A percentile compares a stretch with the other conserved stretches of the same genome.
Conservation (phyloP, 1,140 invertebrate genomes). For the Diorhabda carinulata region DNA sequence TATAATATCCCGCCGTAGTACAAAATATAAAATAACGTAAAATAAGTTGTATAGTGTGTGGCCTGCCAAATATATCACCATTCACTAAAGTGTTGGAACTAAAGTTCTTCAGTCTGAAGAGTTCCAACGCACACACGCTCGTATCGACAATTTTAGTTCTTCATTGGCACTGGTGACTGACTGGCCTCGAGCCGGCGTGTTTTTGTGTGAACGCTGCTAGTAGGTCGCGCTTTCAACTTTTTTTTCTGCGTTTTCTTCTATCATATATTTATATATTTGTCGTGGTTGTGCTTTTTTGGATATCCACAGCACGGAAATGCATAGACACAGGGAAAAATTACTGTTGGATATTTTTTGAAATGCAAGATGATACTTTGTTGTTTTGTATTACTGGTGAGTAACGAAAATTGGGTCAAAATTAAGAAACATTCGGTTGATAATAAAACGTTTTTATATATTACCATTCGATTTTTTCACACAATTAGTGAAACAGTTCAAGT, state of each 20-base stretch:
- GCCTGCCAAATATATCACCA: neutral
- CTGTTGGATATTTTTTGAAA: neutral
- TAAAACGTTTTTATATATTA: too few relatives aligned
- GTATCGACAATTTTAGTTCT: constrained; percentile 7
- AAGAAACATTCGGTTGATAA: neutral
- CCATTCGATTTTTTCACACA: too few relatives aligned
- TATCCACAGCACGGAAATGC: neutral
- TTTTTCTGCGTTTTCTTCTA: neutral
- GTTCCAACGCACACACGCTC: neutral
- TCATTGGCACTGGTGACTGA: constrained; percentile 15
- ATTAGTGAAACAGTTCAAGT: too few relatives aligned
- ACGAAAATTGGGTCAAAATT: neutral
- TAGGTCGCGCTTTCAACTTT: constrained; percentile 7
- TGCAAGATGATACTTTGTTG: constrained; percentile 13
- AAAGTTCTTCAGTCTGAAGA: neutral
- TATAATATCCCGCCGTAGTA: too few relatives aligned
- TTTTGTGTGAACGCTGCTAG: constrained; percentile 2
- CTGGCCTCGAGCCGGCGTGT: neutral
- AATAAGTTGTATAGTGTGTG: neutral
- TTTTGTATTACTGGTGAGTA: constrained; percentile 13
- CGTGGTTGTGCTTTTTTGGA: neutral
- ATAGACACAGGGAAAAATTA: neutral
- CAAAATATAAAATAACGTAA: too few relatives aligned
- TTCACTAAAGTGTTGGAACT: neutral
- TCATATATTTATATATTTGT: neutral